Base-by-base conservation (phyloP, 2,113 vertebrate species). In the Proterorhinus semilunaris region DNA sequence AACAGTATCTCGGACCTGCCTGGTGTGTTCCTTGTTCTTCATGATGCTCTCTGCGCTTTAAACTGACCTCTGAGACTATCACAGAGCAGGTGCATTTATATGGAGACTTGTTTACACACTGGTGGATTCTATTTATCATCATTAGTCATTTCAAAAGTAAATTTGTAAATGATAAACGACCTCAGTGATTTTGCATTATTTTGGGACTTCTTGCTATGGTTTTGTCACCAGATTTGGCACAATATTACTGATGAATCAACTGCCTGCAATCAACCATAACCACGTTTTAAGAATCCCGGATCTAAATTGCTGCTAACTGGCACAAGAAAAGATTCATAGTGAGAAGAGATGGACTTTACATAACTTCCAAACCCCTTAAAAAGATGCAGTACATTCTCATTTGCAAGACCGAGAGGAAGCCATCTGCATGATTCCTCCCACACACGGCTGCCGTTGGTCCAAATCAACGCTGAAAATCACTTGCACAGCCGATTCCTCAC, bases 401-500 rank as follows among this genome's bases (percentile, higher is more conserved):
- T 62, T 86, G 67, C 43, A 65, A 65, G 78, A 80, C 71, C 70
- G 57, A 80, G 43, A 80, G 67, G 66, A 70, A 44, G 58, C 47
- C 16, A 3, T 72, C 66, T 65, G 49, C 27, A 67, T 59, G 69
- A 68, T 66, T 80, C 75, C 67, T 79, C 79, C 81, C 63, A 80
- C 78, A 71, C 45, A 66, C 71, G 74, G 74, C 72, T 67, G 65
- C 62, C 52, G 42, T 50, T 72, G 54, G 59, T 1, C 71, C 66
- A 69, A 55, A 87, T 74, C 68, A 84, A 62, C 63, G 58, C 47
- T 5, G 49, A 78, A 82, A 85, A 78, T 74, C 65, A 73, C 51
- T 79, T 69, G 50, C 67, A 54, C 57, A 50, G 42, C 62, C 78
- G 54, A 68, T 67, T 13, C 44, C 12, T 59, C 55, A 17, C 61